Evolutionary conservation across 2,797 vertebrate species (phyloP).

Genomic region (Peromyscus eremicus): DNA sequence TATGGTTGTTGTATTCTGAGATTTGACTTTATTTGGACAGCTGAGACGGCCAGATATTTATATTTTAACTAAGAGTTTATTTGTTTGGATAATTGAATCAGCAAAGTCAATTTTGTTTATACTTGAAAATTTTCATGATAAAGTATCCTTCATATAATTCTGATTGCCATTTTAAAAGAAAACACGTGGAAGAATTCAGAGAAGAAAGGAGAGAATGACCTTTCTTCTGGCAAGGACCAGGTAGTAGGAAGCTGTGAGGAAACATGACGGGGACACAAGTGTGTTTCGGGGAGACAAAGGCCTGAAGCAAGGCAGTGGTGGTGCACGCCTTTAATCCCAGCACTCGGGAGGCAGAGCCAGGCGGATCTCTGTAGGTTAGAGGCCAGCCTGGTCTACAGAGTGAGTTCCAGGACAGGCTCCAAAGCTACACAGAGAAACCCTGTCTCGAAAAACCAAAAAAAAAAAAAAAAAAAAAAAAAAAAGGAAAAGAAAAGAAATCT

Average conservation of each 20-base stretch:
- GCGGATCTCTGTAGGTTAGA: too few relatives aligned
- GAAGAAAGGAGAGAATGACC: background rate
- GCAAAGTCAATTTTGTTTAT: background rate
- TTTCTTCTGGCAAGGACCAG: background rate
- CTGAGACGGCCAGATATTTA: background rate
- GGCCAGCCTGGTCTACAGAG: too few relatives aligned
- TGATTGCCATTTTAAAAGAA: background rate
- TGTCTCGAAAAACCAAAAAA: too few relatives aligned
- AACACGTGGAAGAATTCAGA: background rate
- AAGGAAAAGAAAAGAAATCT: background rate
- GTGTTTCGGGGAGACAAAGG: background rate
- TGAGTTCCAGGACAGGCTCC: too few relatives aligned
- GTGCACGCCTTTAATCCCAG: too few relatives aligned
- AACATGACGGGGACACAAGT: background rate
- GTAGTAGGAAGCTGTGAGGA: background rate
- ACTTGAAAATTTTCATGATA: background rate
- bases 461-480: too few relatives aligned
- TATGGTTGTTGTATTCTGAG: background rate
- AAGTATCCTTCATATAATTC: background rate
- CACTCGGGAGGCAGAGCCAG: too few relatives aligned
- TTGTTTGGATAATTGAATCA: constrained; percentile 15
- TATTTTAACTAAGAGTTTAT: constrained; percentile 42
- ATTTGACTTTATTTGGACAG: constrained; percentile 41
- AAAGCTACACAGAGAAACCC: too few relatives aligned
- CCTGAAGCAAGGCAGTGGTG: background rate